Base-by-base conservation (phyloP, 2,113 vertebrate species). In the Pipa parva region DNA sequence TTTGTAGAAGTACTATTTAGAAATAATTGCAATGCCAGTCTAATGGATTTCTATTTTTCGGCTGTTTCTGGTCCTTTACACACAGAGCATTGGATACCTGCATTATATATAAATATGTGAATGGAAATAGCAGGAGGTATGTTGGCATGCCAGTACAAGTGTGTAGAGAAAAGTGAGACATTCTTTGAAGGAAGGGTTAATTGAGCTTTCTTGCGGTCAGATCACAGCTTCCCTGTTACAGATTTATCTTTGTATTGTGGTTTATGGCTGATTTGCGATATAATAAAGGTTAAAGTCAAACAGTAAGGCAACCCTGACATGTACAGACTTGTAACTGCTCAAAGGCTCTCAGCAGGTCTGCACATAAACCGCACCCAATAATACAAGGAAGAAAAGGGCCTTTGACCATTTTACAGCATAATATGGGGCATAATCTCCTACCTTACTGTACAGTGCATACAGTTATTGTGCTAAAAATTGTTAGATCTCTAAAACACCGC, bases 281-380 rank as follows among this genome's bases (percentile, higher is more conserved):
- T 59, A 48, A 68, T 29, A 68, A 29, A 60, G 58, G 57, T 48
- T 69, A 60, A 69, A 69, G 66, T 69, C 55, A 59, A 57, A 67
- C 54, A 67, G 28, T 59, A 26, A 59, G 54, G 21, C 20, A 48
- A 28, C 7, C 13, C 42, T 11, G 54, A 50, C 66, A 60, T 61
- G 66, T 45, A 31, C 57, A 52, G 66, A 36, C 66, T 45, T 54
- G 66, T 61, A 37, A 22, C 51, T 31, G 52, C 52, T 56, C 52
- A 24, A 39, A 57, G 63, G 63, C 28, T 59, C 29, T 59, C 49
- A 39, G 66, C 57, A 59, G 55, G 63, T 8, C 64, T 67, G 22
- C 18, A 39, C 2, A 28, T 10, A 29, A 17, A 9, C 25, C 58
- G 20, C 66, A 61, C 66, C 65, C 66, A 52, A 26, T 45, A 22